These are phyloP conservation scores for Hypanus sabinus DNA, from an alignment of 2,113 vertebrate genomes.

Conservation along the genomic window DNA sequence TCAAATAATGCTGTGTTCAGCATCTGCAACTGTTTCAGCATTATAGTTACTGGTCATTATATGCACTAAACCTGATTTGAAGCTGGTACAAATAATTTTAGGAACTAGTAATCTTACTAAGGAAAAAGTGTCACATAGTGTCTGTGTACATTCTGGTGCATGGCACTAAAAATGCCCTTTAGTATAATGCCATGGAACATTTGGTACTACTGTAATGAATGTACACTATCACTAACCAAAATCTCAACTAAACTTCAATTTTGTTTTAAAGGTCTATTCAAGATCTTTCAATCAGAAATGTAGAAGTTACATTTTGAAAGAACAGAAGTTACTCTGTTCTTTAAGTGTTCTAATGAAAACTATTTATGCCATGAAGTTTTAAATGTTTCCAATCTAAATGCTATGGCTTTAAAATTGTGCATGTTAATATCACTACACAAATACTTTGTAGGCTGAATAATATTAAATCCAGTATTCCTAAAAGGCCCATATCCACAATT, in stretches of 20 bases:
- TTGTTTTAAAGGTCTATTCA: neutral
- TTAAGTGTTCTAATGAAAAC: too few relatives aligned
- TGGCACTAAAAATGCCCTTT: neutral
- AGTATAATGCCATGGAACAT: neutral
- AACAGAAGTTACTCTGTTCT: neutral
- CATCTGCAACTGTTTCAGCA: slow-evolving; percentile 24
- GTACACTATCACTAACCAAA: neutral
- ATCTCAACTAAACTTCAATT: neutral
- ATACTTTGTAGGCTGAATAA: neutral
- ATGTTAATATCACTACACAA: neutral
- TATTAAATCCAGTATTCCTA: slow-evolving; percentile 26
- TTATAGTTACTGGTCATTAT: neutral
- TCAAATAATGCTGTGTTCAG: neutral
- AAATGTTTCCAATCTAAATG: neutral
- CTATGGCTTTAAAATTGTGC: neutral
- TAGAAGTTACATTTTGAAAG: neutral
- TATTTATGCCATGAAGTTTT: neutral
- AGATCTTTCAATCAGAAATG: neutral
- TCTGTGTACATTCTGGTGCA: neutral
- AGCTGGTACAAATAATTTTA: neutral
- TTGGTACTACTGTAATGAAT: neutral
- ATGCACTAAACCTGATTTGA: neutral
- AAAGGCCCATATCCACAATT: neutral
- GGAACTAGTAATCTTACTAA: neutral
- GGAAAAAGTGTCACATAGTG: neutral